A percentile compares a stretch with the other conserved stretches of the same genome.
Evolutionary conservation across 1,140 invertebrate species (phyloP).

Genomic region (Tribolium madens): DNA sequence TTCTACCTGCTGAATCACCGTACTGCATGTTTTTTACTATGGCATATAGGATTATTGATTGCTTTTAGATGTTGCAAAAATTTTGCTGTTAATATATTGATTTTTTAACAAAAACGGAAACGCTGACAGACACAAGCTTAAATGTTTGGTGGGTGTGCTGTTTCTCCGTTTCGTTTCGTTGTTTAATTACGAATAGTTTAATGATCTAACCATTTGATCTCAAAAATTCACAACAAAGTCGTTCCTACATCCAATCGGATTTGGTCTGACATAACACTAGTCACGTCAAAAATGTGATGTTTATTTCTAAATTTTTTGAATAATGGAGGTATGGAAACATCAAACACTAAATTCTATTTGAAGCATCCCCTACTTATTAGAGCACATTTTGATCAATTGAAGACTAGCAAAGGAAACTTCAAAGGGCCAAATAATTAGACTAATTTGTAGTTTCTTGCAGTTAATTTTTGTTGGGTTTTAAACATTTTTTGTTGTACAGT

Average conservation of each 20-base stretch:
- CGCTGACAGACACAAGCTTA: background rate
- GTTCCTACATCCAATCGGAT: constrained; percentile 27
- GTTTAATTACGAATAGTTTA: constrained; percentile 4
- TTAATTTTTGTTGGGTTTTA: background rate
- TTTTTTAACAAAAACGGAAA: background rate
- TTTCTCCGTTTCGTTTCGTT: constrained; percentile 7
- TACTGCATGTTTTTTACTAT: too few species aligned
- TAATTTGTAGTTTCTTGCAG: background rate
- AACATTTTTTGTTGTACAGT: too few species aligned
- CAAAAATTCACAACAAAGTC: constrained; percentile 32
- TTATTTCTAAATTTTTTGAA: constrained; percentile 20
- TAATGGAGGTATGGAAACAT: background rate
- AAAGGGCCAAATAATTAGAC: background rate
- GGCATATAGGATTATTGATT: too few species aligned
- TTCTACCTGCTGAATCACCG: too few species aligned
- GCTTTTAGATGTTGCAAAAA: too few species aligned
- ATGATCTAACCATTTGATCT: constrained; percentile 26
- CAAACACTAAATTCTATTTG: background rate
- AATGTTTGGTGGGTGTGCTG: constrained; percentile 11
- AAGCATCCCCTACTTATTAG: background rate
- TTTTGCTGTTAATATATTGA: too few species aligned
- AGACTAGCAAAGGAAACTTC: background rate
- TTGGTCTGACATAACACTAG: constrained; percentile 38
- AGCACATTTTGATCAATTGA: background rate
- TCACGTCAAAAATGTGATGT: constrained; percentile 39